Evolutionary conservation across 2,888 invertebrate species (phyloP).

Genomic region (Stenoptilia bipunctidactyla): DNA sequence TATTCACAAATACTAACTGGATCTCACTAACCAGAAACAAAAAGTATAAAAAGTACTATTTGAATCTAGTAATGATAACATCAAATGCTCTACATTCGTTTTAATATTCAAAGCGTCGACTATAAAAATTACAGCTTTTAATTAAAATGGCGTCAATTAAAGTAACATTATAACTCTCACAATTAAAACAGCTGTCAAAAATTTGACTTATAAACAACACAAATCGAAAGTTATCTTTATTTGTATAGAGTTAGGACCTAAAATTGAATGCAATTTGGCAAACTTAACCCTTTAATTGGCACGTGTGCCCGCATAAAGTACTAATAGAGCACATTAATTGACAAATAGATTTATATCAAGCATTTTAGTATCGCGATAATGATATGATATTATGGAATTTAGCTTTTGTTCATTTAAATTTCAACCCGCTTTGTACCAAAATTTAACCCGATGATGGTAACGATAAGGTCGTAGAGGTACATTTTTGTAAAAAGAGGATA

Average conservation of each 20-base stretch:
- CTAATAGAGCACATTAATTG: constrained; percentile 65
- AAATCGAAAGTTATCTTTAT: neutral
- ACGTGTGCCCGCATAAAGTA: constrained; percentile 43
- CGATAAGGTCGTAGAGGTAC: too few species aligned
- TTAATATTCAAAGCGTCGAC: neutral
- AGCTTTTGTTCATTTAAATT: too few species aligned
- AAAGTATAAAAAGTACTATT: neutral
- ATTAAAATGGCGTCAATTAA: constrained; percentile 1
- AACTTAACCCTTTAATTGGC: neutral
- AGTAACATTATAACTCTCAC: neutral
- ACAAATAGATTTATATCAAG: constrained; percentile 60
- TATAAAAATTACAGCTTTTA: neutral
- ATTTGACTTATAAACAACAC: neutral
- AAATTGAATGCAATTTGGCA: neutral
- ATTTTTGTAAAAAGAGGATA: too few species aligned
- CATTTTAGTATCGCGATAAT: constrained; percentile 17
- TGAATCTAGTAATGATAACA: neutral
- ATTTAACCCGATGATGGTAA: too few species aligned
- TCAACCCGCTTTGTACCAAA: too few species aligned
- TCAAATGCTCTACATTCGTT: neutral
- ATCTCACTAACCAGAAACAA: neutral
- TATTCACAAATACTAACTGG: neutral
- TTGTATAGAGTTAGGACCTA: neutral
- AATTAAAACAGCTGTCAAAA: neutral
- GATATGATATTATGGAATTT: too few species aligned